Percentiles rank a stretch among this genome's conserved stretches.
phyloP scores from a whole-genome alignment of 92 coral and sea anemone genomes.

The Pocillopora meandrina region DNA sequence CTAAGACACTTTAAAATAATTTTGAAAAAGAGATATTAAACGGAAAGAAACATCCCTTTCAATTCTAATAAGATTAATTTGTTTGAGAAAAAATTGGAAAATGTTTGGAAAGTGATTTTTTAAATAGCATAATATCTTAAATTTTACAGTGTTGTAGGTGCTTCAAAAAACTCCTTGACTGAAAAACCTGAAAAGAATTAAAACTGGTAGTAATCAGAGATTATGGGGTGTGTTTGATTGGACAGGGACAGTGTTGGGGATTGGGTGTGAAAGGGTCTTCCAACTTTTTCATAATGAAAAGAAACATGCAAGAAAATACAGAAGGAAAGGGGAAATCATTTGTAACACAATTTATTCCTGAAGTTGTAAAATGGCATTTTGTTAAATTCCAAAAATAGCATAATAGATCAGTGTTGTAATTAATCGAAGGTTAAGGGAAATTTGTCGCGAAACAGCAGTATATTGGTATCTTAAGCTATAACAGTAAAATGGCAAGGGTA shows the following conservation, averaged over 20 bases:
- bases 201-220: neutral
- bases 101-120: too few species aligned
- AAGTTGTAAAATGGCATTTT: neutral
- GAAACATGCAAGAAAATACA: neutral
- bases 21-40: too few species aligned
- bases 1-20: too few species aligned
- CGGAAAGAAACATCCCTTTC: too few species aligned
- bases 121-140: too few species aligned
- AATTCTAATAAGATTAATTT: too few species aligned
- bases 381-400: neutral
- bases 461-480: neutral
- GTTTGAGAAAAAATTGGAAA: too few species aligned
- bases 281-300: neutral
- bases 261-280: neutral
- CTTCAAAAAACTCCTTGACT: too few species aligned
- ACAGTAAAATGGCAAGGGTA: neutral
- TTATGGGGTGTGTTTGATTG: neutral
- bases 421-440: neutral
- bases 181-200: too few species aligned
- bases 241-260: neutral
- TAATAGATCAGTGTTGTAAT: neutral
- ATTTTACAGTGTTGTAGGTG: too few species aligned
- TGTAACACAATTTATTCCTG: neutral
- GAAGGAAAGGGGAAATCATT: neutral
- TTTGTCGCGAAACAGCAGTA: neutral